A percentile compares a stretch with the other conserved stretches of the same genome.
These are phyloP conservation scores for Caenorhabditis zanzibari DNA, from an alignment of 2,888 invertebrate species.

Conservation along the genomic window DNA sequence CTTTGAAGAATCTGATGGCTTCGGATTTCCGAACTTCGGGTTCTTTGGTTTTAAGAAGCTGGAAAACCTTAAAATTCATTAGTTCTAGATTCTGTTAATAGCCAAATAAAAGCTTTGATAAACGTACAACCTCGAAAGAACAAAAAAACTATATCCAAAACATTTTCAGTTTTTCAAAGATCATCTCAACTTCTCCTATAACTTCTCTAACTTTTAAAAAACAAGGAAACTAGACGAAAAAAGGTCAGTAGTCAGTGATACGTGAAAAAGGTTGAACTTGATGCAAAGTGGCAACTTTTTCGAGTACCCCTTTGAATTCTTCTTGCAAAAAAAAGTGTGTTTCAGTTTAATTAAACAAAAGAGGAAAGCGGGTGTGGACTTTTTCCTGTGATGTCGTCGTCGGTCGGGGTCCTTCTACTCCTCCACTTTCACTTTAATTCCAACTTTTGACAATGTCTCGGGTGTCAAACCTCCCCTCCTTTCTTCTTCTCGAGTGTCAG, in stretches of 20 bases:
- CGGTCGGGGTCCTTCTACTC: neutral
- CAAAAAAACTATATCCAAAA: too few relatives aligned
- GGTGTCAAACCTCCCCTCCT: slow-evolving; percentile 19
- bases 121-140: too few relatives aligned
- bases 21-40: too few relatives aligned
- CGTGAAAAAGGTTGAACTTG: slow-evolving; percentile 40
- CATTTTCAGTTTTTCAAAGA: neutral
- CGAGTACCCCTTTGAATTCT: neutral
- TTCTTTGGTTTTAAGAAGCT: too few relatives aligned
- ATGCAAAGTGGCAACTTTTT: slow-evolving; percentile 34
- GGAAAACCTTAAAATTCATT: too few relatives aligned
- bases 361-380: neutral
- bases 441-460: slow-evolving; percentile 56
- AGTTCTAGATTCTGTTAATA: too few relatives aligned
- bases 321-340: slow-evolving; percentile 1
- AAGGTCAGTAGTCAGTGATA: slow-evolving; percentile 19
- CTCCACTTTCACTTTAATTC: slow-evolving; percentile 45
- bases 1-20: too few relatives aligned
- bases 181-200: neutral
- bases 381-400: slow-evolving; percentile 2
- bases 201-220: neutral
- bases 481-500: slow-evolving; percentile 50
- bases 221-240: neutral
- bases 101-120: too few relatives aligned
- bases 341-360: slow-evolving; percentile 22